A percentile compares a stretch with the other conserved stretches of the same genome.
phyloP scores from a whole-genome alignment of 2,888 invertebrate species.

The Tipula helvola region DNA sequence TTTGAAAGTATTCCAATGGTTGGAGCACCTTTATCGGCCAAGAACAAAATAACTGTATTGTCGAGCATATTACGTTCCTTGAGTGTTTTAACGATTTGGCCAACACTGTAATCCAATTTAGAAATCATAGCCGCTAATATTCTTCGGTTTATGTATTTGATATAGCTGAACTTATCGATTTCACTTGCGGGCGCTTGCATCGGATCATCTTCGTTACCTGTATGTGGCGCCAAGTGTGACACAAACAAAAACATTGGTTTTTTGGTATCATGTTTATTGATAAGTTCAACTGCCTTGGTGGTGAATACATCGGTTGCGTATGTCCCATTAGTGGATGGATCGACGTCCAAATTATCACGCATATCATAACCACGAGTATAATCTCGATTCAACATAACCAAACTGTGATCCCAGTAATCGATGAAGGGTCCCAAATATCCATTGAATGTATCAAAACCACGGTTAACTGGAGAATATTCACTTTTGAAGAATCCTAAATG shows the following conservation, averaged over 20 bases:
- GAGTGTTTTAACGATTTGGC: conserved; percentile 57
- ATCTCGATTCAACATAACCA: conserved; percentile 32
- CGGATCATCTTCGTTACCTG: conserved; percentile 52
- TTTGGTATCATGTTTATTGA: conserved; percentile 41
- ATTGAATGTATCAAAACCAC: conserved; percentile 71
- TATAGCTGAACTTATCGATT: conserved; percentile 52
- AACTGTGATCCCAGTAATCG: conserved; percentile 62
- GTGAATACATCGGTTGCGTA: conserved; percentile 64
- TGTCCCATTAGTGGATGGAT: conserved; percentile 39
- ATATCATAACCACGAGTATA: conserved; percentile 38
- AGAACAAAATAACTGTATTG: conserved; percentile 73
- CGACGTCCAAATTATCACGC: conserved; percentile 38
- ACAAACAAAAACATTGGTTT: conserved; percentile 67
- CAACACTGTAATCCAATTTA: conserved; percentile 73
- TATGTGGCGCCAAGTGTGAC: conserved; percentile 68
- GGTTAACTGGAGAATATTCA: conserved; percentile 46
- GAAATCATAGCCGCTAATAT: conserved; percentile 72
- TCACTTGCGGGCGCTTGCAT: conserved; percentile 62
- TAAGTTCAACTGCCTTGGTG: conserved; percentile 48
- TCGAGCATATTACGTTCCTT: conserved; percentile 53
- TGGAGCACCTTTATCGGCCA: conserved; percentile 81
- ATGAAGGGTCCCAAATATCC: conserved; percentile 76
- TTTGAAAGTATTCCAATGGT: conserved; percentile 58
- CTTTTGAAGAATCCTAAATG: conserved; percentile 63
- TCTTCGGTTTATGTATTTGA: conserved; percentile 49